Evolutionary conservation across 2,797 vertebrate genomes (phyloP), one percentile per base, ranked within the genome.

Genomic region (Cynodonichthys magdalenae): DNA sequence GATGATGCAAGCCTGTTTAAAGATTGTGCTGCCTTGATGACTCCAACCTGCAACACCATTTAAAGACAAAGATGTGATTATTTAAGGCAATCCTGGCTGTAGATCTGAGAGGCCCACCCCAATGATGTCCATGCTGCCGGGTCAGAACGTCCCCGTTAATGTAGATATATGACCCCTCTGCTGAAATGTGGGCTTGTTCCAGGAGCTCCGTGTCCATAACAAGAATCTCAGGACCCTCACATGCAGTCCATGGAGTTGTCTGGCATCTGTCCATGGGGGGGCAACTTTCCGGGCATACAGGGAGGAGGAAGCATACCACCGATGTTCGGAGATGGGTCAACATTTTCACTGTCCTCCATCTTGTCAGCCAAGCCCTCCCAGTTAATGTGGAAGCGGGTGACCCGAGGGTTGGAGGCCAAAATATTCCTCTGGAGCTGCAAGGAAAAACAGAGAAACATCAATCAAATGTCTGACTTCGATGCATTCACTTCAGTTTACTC

Each of bases 191-290:
- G 54, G 56, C 66, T 66, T 66, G 54, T 62, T 52, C 31, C 42
- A 76, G 50, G 62, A 42, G 64, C 19, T 53, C 44, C n/a, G 34
- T 53, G 79, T 84, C 64, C 70, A 28, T 58, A 29, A 24, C 59
- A 29, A 60, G 46, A 44, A 46, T 59, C 44, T 39, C 57, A 41
- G n/a, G 54, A 62, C 34, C 59, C 48, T 76, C 91, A 95, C 78
- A 96, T 88, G 79, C 90, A 95, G 87, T 95, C 94, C 95, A 95
- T 95, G 39, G 94, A 95, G 83, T 95, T 96, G 74, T 95, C 95
- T 0, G 93, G 93, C 50, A 95, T 87, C 44, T 94, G 81, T 62
- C 92, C 86, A 0, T 93, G 80, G 55, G 89, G 73, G 3, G 83
- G 87, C 75, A 89, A 75, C 82, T 95, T 96, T 64, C 91, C 80